phyloP scores from a whole-genome alignment of 2,113 vertebrate species.

The Passer domesticus region DNA sequence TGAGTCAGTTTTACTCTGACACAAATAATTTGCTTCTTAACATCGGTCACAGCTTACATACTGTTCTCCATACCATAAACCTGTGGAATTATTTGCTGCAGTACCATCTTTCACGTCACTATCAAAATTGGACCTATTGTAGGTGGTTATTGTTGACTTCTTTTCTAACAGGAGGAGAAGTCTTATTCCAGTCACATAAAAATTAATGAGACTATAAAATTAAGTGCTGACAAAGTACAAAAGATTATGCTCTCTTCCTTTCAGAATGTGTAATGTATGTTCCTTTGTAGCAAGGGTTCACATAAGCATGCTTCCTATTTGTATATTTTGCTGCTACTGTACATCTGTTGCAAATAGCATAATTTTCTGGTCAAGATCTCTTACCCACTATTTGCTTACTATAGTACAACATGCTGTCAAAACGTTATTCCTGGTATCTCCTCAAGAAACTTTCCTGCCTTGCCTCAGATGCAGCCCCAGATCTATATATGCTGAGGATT shows the following conservation, averaged over 20 bases:
- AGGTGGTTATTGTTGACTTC: background rate
- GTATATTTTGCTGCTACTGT: background rate
- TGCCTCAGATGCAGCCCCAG: rapidly evolving
- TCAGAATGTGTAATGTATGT: background rate
- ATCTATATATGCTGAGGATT: background rate
- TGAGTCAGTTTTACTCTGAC: background rate
- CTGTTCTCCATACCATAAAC: background rate
- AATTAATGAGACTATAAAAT: background rate
- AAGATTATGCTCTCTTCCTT: background rate
- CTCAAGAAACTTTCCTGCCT: background rate
- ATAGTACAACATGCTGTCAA: background rate
- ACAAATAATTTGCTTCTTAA: background rate
- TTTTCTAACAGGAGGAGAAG: background rate
- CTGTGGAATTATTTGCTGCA: background rate
- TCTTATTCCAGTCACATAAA: background rate
- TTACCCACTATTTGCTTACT: background rate
- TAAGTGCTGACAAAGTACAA: background rate
- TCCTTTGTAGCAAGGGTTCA: background rate
- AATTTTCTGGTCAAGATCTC: background rate
- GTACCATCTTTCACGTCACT: background rate
- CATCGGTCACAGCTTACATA: background rate
- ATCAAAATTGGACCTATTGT: background rate
- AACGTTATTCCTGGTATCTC: rapidly evolving
- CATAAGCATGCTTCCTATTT: background rate
- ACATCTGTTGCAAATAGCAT: background rate